These are phyloP conservation scores for Pavo muticus DNA, from an alignment of 2,113 vertebrate species.

Conservation along the genomic window DNA sequence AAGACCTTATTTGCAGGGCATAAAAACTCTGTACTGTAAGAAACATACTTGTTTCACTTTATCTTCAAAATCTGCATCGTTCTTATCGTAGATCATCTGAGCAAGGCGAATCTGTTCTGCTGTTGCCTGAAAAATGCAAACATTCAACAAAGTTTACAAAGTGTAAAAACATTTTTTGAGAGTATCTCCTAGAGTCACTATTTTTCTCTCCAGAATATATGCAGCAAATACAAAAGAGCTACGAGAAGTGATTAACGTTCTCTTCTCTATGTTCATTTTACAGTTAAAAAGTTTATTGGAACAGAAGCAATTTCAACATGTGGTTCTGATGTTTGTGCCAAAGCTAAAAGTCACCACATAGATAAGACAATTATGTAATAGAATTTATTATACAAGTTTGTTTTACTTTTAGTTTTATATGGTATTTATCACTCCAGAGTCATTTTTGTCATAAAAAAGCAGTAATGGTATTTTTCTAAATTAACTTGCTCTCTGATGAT, in stretches of 20 bases:
- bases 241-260: not conserved
- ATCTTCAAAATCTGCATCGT: constrained; percentile 94
- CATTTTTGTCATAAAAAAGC: not conserved
- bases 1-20: not conserved
- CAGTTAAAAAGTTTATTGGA: not conserved
- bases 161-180: not conserved
- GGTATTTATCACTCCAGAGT: not conserved
- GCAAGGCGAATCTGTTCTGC: constrained; percentile 98
- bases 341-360: not conserved
- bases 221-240: not conserved
- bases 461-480: not conserved
- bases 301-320: not conserved
- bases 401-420: not conserved
- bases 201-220: not conserved
- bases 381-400: not conserved
- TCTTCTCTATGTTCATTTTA: not conserved
- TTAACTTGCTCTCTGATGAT: not conserved
- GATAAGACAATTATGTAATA: not conserved
- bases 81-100: constrained; percentile 97
- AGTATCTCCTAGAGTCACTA: not conserved
- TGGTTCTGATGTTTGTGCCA: not conserved
- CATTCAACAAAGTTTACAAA: not conserved
- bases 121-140: constrained; percentile 86
- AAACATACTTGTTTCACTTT: constrained; percentile 95
- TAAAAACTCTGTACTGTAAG: not conserved